Percentiles rank a stretch among this genome's conserved stretches.
Conservation (phyloP, 92 coral and sea anemone genomes). For the Epizoanthus rinbou region DNA sequence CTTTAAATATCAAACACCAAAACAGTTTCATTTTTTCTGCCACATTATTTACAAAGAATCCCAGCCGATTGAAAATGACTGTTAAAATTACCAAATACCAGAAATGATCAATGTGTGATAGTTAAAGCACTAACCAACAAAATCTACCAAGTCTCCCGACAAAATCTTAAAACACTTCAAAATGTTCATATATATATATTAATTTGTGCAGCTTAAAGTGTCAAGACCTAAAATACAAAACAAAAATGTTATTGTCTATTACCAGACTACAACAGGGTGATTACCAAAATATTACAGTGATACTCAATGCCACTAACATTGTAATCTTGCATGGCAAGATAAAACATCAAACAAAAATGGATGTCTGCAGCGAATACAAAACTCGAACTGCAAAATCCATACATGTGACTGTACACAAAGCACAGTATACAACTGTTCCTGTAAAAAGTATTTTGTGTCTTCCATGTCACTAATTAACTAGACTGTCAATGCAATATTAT, state of each 20-base stretch:
- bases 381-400: slow-evolving; percentile 35
- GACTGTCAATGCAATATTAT: background rate
- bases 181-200: background rate
- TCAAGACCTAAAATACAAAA: background rate
- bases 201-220: background rate
- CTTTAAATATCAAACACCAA: too few species aligned
- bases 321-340: slow-evolving; percentile 57
- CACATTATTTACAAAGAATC: too few species aligned
- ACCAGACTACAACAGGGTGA: slow-evolving; percentile 32
- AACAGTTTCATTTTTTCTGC: too few species aligned
- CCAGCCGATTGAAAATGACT: too few species aligned
- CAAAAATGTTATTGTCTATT: slow-evolving; percentile 14
- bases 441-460: background rate
- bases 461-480: background rate
- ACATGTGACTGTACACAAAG: slow-evolving; percentile 4
- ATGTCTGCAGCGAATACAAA: slow-evolving; percentile 7
- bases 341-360: slow-evolving; percentile 41
- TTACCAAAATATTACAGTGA: slow-evolving; percentile 32
- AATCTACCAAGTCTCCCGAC: too few species aligned
- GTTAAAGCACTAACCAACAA: too few species aligned
- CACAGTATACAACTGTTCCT: background rate
- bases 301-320: slow-evolving; percentile 41
- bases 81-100: too few species aligned
- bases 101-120: too few species aligned
- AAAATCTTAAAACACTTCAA: background rate